Evolutionary conservation across 2,888 invertebrate species (phyloP).

Genomic region (Yponomeuta malinellus): DNA sequence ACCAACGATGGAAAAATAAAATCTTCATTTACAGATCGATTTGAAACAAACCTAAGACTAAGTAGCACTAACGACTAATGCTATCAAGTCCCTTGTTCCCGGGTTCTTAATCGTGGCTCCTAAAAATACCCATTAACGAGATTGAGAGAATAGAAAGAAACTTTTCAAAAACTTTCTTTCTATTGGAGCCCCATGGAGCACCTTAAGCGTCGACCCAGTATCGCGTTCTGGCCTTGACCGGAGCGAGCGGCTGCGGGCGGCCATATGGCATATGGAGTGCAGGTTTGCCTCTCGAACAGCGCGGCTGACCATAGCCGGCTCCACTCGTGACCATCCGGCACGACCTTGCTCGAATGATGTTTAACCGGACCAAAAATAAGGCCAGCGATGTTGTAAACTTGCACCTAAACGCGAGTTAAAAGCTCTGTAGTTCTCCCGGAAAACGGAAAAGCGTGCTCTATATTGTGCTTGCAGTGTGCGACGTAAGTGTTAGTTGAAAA

Average conservation of each 20-base stretch:
- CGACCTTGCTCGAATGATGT: constrained; percentile 37
- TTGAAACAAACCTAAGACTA: not conserved
- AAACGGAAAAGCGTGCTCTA: constrained; percentile 10
- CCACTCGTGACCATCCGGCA: constrained; percentile 39
- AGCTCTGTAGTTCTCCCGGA: not conserved
- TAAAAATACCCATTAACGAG: too few species aligned
- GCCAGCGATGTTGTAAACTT: constrained; percentile 14
- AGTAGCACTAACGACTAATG: too few species aligned
- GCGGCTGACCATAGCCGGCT: constrained; percentile 39
- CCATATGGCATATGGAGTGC: constrained; percentile 44
- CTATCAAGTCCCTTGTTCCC: too few species aligned
- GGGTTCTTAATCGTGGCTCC: too few species aligned
- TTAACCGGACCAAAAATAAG: constrained; percentile 32
- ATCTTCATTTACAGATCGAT: not conserved
- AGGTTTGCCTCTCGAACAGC: constrained; percentile 35
- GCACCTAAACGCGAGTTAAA: constrained; percentile 11
- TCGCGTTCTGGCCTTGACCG: constrained; percentile 46
- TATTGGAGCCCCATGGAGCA: too few species aligned
- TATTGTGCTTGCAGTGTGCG: constrained; percentile 18
- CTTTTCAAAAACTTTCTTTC: too few species aligned
- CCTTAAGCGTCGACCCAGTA: constrained; percentile 26
- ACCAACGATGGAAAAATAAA: too few species aligned
- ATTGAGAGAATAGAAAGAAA: too few species aligned
- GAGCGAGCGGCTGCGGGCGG: constrained; percentile 22
- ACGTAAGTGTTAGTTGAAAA: constrained; percentile 31